Evolutionary conservation across 2,113 vertebrate species (phyloP), one percentile per base, ranked within the genome.

Genomic region (Barnardius zonarius): DNA sequence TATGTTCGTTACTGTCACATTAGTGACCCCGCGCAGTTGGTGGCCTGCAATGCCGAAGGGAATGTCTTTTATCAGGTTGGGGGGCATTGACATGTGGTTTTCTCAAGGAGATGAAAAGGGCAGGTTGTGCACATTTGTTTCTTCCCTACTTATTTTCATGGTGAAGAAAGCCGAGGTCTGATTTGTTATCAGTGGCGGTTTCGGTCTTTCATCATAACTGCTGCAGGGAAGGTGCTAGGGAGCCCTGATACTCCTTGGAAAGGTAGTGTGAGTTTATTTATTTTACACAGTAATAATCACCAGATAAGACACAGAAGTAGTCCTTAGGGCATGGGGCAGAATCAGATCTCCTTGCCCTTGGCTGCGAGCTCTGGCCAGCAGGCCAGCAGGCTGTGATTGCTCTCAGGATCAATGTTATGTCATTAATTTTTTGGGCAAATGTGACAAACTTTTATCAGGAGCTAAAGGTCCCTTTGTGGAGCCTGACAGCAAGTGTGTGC

Each of bases 11-110:
- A 10, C 57, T 44, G 62, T 84, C 83, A 61, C 18, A 44, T 51
- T 30, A 74, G 63, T 2, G 13, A 46, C 51, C 39, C 39, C 0
- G 0, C 1, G 2, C 69, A 49, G 54, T 1, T 83, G 83, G 73
- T 82, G 85, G 79, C 62, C 70, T 70, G 57, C 46, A 68, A 4
- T 2, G 2, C 52, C 1, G 0, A 52, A 55, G 82, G 61, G 51
- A 92, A 90, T 72, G 51, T 33, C 82, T 86, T 77, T 88, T 62
- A 41, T 75, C 73, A 44, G 48, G 22, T 0, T 81, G 55, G 18
- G 64, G 43, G 62, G 7, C 49, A 39, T 41, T 76, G 23, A 49
- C 5, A 10, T 1, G 8, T 19, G 39, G n/a, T 68, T 92, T 79
- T 39, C 69, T 44, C 10, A 10, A n/a, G 57, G 57, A 84, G 52